phyloP scores from a whole-genome alignment of 2,113 vertebrate genomes.

The Orthonyx spaldingii region DNA sequence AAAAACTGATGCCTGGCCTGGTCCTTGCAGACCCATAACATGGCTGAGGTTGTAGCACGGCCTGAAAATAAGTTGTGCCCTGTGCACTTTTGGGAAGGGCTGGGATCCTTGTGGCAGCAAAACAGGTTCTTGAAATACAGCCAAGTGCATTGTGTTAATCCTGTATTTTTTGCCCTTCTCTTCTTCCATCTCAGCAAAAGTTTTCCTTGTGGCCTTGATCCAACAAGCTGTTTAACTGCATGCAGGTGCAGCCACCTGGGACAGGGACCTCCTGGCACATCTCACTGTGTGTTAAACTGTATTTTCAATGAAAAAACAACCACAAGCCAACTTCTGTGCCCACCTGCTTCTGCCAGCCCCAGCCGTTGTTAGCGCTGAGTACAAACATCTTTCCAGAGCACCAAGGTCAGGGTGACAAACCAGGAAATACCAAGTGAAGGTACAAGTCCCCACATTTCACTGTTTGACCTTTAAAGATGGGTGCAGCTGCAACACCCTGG shows the following conservation, averaged over 20 bases:
- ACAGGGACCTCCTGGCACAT: background rate
- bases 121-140: background rate
- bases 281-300: background rate
- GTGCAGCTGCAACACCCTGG: background rate
- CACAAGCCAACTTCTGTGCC: background rate
- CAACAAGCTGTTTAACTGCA: background rate
- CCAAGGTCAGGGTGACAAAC: background rate
- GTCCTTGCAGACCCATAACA: accelerated
- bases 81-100: background rate
- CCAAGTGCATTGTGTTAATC: background rate
- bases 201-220: background rate
- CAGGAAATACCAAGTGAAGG: background rate
- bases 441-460: accelerated
- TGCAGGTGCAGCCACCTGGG: background rate
- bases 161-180: background rate
- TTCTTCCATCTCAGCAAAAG: background rate
- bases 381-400: background rate
- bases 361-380: background rate
- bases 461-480: background rate
- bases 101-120: background rate
- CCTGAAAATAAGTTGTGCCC: background rate
- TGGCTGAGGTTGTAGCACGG: background rate
- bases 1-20: background rate
- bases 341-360: background rate
- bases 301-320: background rate